Conservation (phyloP, 2,113 vertebrate genomes). For the Dromaius novaehollandiae region DNA sequence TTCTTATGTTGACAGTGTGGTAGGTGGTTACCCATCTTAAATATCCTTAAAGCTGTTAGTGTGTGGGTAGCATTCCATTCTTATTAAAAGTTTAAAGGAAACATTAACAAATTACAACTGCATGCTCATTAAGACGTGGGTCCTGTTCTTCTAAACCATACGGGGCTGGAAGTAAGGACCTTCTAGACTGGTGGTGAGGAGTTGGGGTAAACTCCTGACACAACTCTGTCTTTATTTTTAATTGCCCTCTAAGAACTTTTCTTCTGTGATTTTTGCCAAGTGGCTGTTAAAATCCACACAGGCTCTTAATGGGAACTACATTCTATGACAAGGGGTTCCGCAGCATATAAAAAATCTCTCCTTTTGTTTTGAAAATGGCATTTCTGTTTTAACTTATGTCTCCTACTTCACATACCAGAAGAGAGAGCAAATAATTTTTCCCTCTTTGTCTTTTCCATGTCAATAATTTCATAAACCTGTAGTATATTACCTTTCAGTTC, state of each 20-base stretch:
- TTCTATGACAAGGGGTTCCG: neutral
- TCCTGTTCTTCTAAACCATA: neutral
- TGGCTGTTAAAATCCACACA: neutral
- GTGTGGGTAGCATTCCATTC: neutral
- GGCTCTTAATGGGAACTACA: neutral
- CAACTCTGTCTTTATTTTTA: neutral
- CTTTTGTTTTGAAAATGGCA: neutral
- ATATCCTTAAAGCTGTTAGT: neutral
- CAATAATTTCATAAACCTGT: neutral
- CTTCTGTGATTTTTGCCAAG: neutral
- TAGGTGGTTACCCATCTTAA: neutral
- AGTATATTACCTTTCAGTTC: neutral
- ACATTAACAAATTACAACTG: neutral
- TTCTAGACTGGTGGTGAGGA: neutral
- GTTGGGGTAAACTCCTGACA: neutral
- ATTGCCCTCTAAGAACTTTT: neutral
- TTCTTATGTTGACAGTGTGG: neutral
- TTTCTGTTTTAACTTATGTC: neutral
- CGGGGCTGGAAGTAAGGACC: neutral
- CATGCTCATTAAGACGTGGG: neutral
- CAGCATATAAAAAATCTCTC: neutral
- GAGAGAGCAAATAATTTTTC: neutral
- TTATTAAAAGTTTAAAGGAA: neutral
- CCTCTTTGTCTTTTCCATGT: neutral
- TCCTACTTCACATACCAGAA: neutral